phyloP scores from a whole-genome alignment of 2,113 vertebrate genomes.

The Piaya cayana region DNA sequence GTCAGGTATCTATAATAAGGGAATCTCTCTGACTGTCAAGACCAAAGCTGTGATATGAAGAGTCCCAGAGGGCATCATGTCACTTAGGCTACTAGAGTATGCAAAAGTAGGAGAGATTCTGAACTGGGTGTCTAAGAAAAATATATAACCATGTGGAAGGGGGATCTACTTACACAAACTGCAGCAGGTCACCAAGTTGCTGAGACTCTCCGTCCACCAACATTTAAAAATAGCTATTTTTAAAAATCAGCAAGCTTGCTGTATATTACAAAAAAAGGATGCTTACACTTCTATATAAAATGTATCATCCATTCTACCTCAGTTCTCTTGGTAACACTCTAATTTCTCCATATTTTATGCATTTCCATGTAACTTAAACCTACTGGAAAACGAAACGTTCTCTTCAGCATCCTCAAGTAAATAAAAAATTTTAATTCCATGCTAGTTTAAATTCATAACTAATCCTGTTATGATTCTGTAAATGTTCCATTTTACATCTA shows the following conservation, averaged over 20 bases:
- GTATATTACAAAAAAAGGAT: background rate
- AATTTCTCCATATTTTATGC: background rate
- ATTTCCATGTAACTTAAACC: background rate
- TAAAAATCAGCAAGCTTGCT: background rate
- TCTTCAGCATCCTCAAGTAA: background rate
- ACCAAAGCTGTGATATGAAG: background rate
- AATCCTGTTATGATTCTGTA: constrained; percentile 18
- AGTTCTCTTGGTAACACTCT: background rate
- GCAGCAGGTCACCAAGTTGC: background rate
- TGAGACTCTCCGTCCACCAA: background rate
- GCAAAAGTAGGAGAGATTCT: background rate
- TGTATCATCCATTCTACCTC: background rate
- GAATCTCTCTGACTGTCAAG: background rate
- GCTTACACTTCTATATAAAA: background rate
- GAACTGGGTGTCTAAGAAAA: background rate
- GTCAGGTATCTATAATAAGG: background rate
- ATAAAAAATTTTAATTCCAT: background rate
- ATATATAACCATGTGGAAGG: background rate
- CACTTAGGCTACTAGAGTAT: background rate
- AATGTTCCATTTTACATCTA: constrained; percentile 16
- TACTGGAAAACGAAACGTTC: background rate
- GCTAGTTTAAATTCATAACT: constrained; percentile 33
- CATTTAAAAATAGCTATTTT: background rate
- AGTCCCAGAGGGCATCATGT: background rate
- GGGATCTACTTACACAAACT: background rate